Evolutionary conservation across 2,113 vertebrate species (phyloP).

Genomic region (Antennarius striatus): DNA sequence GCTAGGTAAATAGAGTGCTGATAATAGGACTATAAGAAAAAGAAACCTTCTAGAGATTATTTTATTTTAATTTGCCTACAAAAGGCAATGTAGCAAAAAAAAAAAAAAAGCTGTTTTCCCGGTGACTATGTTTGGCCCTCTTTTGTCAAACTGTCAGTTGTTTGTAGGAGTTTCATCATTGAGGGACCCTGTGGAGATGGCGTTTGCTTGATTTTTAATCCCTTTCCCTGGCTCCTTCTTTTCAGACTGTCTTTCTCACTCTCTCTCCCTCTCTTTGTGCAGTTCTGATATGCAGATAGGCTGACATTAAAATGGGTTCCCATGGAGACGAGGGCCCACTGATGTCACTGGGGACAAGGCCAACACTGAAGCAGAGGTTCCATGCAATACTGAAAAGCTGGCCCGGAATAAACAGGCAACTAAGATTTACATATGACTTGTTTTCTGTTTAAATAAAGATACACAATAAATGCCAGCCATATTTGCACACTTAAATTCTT

Average conservation of each 20-base stretch:
- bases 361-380: slow-evolving; percentile 64
- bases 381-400: slow-evolving; percentile 57
- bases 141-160: slow-evolving; percentile 74
- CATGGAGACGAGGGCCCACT: slow-evolving; percentile 78
- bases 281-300: slow-evolving; percentile 80
- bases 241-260: slow-evolving; percentile 55
- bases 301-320: slow-evolving; percentile 81
- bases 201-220: slow-evolving; percentile 73
- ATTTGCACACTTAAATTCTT: slow-evolving; percentile 51
- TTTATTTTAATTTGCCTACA: slow-evolving; percentile 55
- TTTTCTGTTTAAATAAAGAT: slow-evolving; percentile 59
- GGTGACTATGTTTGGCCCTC: slow-evolving; percentile 65
- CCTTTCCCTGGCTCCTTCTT: slow-evolving; percentile 50
- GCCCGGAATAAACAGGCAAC: slow-evolving; percentile 64
- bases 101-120: slow-evolving; percentile 67
- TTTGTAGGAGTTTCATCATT: slow-evolving; percentile 69
- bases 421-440: slow-evolving; percentile 69
- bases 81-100: slow-evolving; percentile 60
- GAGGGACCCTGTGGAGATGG: slow-evolving; percentile 69
- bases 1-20: slow-evolving; percentile 39
- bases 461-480: slow-evolving; percentile 14
- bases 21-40: slow-evolving; percentile 64
- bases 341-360: slow-evolving; percentile 72
- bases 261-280: slow-evolving; percentile 65
- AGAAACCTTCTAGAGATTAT: slow-evolving; percentile 59